These are phyloP conservation scores for Notocelia uddmanniana DNA, from an alignment of 2,888 invertebrate species.

Conservation along the genomic window DNA sequence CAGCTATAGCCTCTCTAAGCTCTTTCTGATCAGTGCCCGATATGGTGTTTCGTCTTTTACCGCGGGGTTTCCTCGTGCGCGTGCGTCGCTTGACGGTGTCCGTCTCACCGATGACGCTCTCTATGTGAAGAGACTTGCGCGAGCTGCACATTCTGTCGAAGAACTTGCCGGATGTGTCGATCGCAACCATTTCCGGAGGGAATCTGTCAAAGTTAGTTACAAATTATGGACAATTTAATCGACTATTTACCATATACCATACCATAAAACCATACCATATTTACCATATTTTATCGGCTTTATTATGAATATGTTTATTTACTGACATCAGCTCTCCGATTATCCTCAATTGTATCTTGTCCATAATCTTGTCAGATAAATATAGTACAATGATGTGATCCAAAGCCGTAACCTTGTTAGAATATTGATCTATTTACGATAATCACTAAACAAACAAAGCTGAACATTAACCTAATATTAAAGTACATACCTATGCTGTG, in stretches of 20 bases:
- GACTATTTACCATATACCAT: background rate
- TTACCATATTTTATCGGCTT: background rate
- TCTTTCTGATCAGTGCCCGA: slow-evolving; percentile 96
- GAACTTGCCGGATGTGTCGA: slow-evolving; percentile 94
- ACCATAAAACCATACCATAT: too few relatives aligned
- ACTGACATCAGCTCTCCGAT: background rate
- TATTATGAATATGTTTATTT: background rate
- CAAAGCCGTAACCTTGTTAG: slow-evolving; percentile 4
- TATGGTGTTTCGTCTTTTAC: slow-evolving; percentile 95
- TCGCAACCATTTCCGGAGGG: slow-evolving; percentile 94
- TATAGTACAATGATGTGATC: background rate
- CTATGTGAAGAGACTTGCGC: slow-evolving; percentile 91
- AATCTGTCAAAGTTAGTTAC: slow-evolving; percentile 85
- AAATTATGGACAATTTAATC: background rate
- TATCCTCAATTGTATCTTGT: background rate
- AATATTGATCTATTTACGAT: background rate
- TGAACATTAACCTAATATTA: background rate
- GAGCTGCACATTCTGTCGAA: slow-evolving; percentile 96
- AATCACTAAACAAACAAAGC: background rate
- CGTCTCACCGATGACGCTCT: slow-evolving; percentile 78
- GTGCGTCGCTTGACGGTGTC: slow-evolving; percentile 90
- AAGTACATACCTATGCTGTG: background rate
- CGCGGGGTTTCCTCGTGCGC: slow-evolving; percentile 90
- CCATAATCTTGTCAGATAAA: background rate
- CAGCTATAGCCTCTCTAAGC: slow-evolving; percentile 93